Evolutionary conservation across 2,888 invertebrate species (phyloP).

Genomic region (Apantesis nais): DNA sequence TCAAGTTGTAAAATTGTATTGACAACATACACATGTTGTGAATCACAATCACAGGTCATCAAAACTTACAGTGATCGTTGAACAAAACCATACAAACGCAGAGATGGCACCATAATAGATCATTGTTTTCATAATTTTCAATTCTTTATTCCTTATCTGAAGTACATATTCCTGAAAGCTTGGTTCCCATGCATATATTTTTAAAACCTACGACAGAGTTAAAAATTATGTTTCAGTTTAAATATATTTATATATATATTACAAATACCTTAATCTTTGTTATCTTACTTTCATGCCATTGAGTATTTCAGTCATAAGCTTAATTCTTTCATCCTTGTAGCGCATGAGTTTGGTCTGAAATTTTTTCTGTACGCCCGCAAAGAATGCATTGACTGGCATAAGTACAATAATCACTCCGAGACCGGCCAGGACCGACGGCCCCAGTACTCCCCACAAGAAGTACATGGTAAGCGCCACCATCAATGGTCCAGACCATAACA

Average conservation of each 20-base stretch:
- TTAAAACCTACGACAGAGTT: conserved; percentile 78
- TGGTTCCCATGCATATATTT: conserved; percentile 95
- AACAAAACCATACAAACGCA: conserved; percentile 94
- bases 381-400: conserved; percentile 92
- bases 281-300: conserved; percentile 91
- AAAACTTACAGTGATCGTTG: conserved; percentile 92
- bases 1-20: background rate
- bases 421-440: conserved; percentile 94
- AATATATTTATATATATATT: background rate
- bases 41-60: background rate
- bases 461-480: conserved; percentile 92
- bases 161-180: conserved; percentile 93
- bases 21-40: too few species aligned
- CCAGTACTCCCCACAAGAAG: conserved; percentile 90
- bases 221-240: background rate
- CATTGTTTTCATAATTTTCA: conserved; percentile 90
- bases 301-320: conserved; percentile 94
- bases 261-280: background rate
- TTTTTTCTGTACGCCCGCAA: conserved; percentile 90
- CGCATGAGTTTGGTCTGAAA: conserved; percentile 93
- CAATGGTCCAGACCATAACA: conserved; percentile 93
- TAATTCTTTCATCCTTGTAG: conserved; percentile 93
- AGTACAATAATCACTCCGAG: conserved; percentile 94
- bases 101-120: conserved; percentile 93
- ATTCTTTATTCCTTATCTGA: conserved; percentile 92